Conservation (phyloP, 2,888 invertebrate species). For the Phalangium opilio region DNA sequence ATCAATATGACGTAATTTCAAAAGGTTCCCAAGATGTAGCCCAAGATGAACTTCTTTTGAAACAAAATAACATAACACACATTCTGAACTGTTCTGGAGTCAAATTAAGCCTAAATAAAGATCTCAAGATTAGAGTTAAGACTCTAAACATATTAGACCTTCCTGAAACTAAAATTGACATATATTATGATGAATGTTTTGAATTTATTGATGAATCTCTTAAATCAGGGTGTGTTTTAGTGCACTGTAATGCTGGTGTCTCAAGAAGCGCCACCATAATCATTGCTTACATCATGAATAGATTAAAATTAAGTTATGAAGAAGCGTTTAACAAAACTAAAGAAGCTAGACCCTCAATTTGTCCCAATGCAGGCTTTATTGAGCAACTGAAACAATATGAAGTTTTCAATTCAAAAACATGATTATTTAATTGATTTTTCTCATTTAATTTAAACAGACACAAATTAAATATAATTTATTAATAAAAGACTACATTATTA, state of each 20-base stretch:
- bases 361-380: conserved; percentile 31
- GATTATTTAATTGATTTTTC: no score
- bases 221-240: conserved; percentile 26
- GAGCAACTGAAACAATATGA: conserved; percentile 27
- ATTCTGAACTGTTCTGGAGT: conserved; percentile 29
- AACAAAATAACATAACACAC: conserved; percentile 28
- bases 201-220: conserved; percentile 28
- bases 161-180: conserved; percentile 14
- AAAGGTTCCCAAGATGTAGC: conserved; percentile 34
- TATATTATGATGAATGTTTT: conserved; percentile 21
- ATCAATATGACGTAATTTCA: no score
- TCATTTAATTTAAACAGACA: no score
- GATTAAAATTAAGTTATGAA: conserved; percentile 23
- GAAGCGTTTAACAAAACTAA: conserved; percentile 27
- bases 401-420: not conserved
- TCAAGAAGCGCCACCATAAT: conserved; percentile 30
- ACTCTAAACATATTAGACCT: conserved; percentile 27
- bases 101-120: conserved; percentile 27
- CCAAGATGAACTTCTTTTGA: conserved; percentile 25
- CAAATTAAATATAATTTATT: no score
- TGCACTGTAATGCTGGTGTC: conserved; percentile 34
- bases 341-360: conserved; percentile 26
- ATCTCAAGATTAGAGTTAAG: conserved; percentile 25
- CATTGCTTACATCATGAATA: conserved; percentile 30
- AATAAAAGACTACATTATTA: no score